Evolutionary conservation across 64 coral and sea anemone species (phyloP), one percentile per base, ranked within the genome.

Genomic region (Stichodactyla helianthus): DNA sequence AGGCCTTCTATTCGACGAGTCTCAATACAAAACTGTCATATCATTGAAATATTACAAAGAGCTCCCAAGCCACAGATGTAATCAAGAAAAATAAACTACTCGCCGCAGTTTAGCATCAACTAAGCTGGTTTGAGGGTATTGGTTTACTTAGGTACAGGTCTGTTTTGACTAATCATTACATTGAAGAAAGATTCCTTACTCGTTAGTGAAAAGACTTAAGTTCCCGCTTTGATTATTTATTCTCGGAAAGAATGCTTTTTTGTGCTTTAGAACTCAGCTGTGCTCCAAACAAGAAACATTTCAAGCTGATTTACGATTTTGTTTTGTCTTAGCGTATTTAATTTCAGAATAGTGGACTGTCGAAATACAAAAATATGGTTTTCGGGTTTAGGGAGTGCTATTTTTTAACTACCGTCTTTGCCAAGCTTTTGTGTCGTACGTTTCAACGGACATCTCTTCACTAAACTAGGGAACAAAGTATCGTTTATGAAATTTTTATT

Each of bases 21-120:
- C 18, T 74, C 68, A 11, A n/a, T 27, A 74, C 23, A 74, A n/a
- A 74, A 74, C 68, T 74, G 68, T 74, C 68, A 74, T 74, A 27
- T 74, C 68, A 27, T 27, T 27, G 25, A 74, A 74, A 74, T 74
- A 31, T 14, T 9, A 27, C 23, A 31, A 74, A 31, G 25, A 31
- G n/a, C 7, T 74, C 23, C 20, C 10, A 35, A 13, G 27, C 68
- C 68, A 74, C 68, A 74, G 27, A 74, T 74, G 10, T 31, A 31
- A 31, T 65, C 20, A 0, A 28, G 12, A 13, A 74, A 31, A 74
- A 27, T 74, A 31, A 71, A 74, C 26, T 31, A 65, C 23, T 27
- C n/a, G 27, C 68, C 23, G 11, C 12, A 74, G 20, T 74, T 23
- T 28, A 74, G 19, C 25, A 74, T 65, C 6, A 20, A 58, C 55